Conservation (phyloP, 2,797 vertebrate genomes). For the Sebastes itinus region DNA sequence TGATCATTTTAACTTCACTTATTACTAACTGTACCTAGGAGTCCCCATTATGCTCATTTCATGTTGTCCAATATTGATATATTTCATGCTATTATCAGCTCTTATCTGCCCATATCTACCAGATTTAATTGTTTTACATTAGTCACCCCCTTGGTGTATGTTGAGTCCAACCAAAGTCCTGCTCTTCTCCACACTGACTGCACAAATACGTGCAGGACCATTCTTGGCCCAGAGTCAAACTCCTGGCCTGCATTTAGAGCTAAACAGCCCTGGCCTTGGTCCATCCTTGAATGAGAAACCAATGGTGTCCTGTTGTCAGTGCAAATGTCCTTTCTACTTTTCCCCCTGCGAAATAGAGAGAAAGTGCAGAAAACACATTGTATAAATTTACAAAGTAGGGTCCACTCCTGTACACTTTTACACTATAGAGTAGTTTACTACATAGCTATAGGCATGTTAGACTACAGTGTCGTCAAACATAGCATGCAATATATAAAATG, state of each 20-base stretch:
- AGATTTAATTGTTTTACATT: not conserved
- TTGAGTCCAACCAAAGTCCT: not conserved
- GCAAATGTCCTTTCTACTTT: constrained; percentile 21
- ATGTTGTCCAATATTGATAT: not conserved
- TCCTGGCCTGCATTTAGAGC: constrained; percentile 42
- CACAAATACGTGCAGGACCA: not conserved
- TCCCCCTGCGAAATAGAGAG: not conserved
- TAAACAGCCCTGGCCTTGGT: constrained; percentile 21
- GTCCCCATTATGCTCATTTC: not conserved
- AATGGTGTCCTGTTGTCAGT: constrained; percentile 14
- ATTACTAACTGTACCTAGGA: not conserved
- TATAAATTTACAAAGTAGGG: not conserved
- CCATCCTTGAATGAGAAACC: constrained; percentile 38
- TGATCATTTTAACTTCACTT: not conserved
- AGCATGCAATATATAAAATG: not conserved
- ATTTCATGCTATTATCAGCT: not conserved
- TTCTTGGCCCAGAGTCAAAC: constrained; percentile 38
- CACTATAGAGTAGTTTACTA: not conserved
- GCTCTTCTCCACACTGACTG: not conserved
- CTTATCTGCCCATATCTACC: not conserved
- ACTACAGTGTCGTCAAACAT: not conserved
- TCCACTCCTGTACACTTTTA: not conserved
- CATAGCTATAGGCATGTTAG: not conserved
- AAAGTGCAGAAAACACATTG: not conserved
- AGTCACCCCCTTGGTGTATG: not conserved